These are phyloP conservation scores for Abrostola triplasia DNA, from an alignment of 2,888 invertebrate species.

Conservation along the genomic window DNA sequence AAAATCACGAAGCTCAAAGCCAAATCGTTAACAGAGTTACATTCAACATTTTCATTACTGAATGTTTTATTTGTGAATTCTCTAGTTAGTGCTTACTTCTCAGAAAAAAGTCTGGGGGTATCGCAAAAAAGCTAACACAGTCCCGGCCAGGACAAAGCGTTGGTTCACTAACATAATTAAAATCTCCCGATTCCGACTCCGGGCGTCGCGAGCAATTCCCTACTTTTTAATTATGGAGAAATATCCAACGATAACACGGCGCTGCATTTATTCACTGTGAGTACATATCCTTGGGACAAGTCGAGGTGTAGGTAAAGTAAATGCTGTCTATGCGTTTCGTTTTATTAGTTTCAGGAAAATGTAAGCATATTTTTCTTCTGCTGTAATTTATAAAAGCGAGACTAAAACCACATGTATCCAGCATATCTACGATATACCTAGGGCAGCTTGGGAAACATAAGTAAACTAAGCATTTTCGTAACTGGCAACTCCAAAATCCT, in stretches of 20 bases:
- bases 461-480: too few relatives aligned
- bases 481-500: slow-evolving; percentile 24
- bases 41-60: slow-evolving; percentile 47
- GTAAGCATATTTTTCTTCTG: slow-evolving; percentile 6
- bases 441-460: too few relatives aligned
- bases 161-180: slow-evolving; percentile 73
- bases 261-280: slow-evolving; percentile 45
- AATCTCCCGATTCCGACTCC: slow-evolving; percentile 66
- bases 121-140: slow-evolving; percentile 67
- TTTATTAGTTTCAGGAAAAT: slow-evolving; percentile 22
- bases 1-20: slow-evolving; percentile 33
- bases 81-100: slow-evolving; percentile 66
- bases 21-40: slow-evolving; percentile 49
- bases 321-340: slow-evolving; percentile 25
- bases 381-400: background rate
- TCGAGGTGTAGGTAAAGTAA: slow-evolving; percentile 38
- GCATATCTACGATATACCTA: too few relatives aligned
- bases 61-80: slow-evolving; percentile 63
- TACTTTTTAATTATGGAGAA: slow-evolving; percentile 66
- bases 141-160: slow-evolving; percentile 62
- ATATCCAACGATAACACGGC: slow-evolving; percentile 58
- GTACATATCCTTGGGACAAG: slow-evolving; percentile 39
- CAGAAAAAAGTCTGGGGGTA: slow-evolving; percentile 64
- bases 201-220: slow-evolving; percentile 63
- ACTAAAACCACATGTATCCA: background rate